Evolutionary conservation across 2,797 vertebrate species (phyloP), one percentile per base, ranked within the genome.

Genomic region (Balearica regulorum): DNA sequence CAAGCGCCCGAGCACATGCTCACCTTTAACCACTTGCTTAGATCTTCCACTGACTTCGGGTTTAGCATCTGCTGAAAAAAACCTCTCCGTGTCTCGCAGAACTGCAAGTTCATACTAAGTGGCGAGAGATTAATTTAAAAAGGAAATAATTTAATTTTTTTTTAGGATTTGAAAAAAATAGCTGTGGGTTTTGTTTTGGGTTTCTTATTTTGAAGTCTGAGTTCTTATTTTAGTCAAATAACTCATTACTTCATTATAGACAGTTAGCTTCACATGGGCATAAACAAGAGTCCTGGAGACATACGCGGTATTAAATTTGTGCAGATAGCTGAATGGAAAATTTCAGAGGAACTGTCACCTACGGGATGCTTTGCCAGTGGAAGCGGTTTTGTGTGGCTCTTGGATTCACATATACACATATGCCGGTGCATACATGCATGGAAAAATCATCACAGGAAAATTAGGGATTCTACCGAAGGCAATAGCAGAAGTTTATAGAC

Each of bases 211-310:
- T 92, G 69, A 93, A 92, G 82, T 31, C 66, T 73, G 49, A 54
- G 28, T 82, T 94, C 77, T 93, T 92, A 92, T 94, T 96, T 95
- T 94, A 94, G 87, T 58, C 69, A 86, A 95, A 75, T 57, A 95
- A 87, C 83, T 92, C 79, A 68, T 80, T 75, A 95, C 82, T 96
- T 94, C 87, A 72, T 83, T 65, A 90, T 5, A 90, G 85, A 79
- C 81, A 93, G 66, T 82, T 37, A 89, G 71, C 31, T 86, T 92
- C 96, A 85, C 71, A 46, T 26, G 79, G 82, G 72, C 90, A 90
- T 87, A 97, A 95, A n/a, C 43, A 89, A 87, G 87, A 43, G 60
- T 87, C 26, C 58, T 83, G 81, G 75, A 92, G 75, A 68, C 12
- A 35, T 6, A 49, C 0, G 4, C 21, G 49, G 64, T 35, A 73